Percentiles rank a stretch among this genome's conserved stretches.
These are phyloP conservation scores for Leptogaster cylindrica DNA, from an alignment of 2,888 invertebrate genomes.

Conservation along the genomic window DNA sequence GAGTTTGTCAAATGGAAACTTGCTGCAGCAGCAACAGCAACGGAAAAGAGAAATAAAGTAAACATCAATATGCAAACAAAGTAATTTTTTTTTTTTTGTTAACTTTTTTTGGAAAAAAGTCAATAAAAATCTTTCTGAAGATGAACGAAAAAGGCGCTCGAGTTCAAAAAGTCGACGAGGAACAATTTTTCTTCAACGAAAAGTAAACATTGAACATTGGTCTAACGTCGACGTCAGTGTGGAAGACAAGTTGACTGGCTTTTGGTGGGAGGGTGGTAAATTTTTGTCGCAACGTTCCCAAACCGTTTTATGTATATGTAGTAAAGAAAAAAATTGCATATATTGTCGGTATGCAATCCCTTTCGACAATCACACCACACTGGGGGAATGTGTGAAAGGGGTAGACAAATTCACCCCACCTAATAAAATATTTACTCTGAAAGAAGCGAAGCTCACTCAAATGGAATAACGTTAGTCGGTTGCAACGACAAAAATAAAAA, in stretches of 20 bases:
- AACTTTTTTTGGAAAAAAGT: neutral
- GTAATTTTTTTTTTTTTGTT: slow-evolving; percentile 4
- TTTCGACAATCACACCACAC: neutral
- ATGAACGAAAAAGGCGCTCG: neutral
- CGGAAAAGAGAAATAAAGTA: slow-evolving; percentile 25
- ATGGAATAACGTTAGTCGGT: neutral
- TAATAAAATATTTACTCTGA: slow-evolving; percentile 32
- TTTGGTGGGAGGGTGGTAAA: neutral
- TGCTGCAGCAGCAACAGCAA: neutral
- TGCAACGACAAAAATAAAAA: too few species aligned
- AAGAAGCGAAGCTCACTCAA: slow-evolving; percentile 1
- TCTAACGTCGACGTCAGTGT: slow-evolving; percentile 1
- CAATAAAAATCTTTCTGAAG: neutral
- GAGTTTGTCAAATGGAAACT: neutral
- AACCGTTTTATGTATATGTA: neutral
- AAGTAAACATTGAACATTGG: slow-evolving; percentile 17
- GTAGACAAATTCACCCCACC: slow-evolving; percentile 1
- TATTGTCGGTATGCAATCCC: slow-evolving; percentile 5
- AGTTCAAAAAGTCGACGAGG: neutral
- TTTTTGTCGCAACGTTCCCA: neutral
- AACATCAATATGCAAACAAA: slow-evolving; percentile 27
- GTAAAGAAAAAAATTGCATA: slow-evolving; percentile 26
- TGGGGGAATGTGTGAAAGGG: neutral
- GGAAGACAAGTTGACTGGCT: neutral
- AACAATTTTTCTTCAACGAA: slow-evolving; percentile 20